Evolutionary conservation across 2,113 vertebrate species (phyloP).

Genomic region (Rostratula benghalensis): DNA sequence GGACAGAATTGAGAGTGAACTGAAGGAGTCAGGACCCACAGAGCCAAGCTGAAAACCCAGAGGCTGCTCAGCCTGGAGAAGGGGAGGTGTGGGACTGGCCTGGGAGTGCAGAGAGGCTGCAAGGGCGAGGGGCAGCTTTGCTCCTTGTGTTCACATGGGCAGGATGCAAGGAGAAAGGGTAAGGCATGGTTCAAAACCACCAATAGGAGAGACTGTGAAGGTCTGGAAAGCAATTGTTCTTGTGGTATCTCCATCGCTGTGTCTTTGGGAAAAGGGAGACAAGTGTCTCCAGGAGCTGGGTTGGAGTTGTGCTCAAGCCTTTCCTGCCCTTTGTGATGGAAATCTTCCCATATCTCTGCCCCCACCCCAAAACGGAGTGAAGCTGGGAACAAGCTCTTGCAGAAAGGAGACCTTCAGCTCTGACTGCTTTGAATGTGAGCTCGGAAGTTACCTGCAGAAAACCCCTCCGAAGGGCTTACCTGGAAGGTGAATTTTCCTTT

Average conservation of each 20-base stretch:
- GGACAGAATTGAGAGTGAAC: background rate
- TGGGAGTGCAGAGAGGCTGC: accelerated
- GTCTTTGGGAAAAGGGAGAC: background rate
- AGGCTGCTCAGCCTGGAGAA: background rate
- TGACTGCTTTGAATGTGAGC: background rate
- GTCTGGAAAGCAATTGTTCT: background rate
- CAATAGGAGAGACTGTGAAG: background rate
- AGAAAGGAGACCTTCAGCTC: background rate
- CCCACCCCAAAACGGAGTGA: background rate
- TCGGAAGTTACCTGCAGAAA: background rate
- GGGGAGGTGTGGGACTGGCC: background rate
- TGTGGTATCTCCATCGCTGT: background rate
- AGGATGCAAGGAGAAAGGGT: accelerated
- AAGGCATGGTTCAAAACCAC: background rate
- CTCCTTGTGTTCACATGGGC: background rate
- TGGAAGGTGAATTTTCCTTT: accelerated
- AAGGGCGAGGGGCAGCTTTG: background rate
- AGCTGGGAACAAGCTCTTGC: background rate
- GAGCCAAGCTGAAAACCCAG: background rate
- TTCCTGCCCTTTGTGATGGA: accelerated
- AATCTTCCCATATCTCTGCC: background rate
- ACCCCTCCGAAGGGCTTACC: background rate
- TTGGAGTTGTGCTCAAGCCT: accelerated
- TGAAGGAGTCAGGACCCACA: background rate
- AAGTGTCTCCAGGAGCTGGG: background rate